phyloP scores from a whole-genome alignment of 1,140 invertebrate genomes.

The Schlechtendalia chinensis region DNA sequence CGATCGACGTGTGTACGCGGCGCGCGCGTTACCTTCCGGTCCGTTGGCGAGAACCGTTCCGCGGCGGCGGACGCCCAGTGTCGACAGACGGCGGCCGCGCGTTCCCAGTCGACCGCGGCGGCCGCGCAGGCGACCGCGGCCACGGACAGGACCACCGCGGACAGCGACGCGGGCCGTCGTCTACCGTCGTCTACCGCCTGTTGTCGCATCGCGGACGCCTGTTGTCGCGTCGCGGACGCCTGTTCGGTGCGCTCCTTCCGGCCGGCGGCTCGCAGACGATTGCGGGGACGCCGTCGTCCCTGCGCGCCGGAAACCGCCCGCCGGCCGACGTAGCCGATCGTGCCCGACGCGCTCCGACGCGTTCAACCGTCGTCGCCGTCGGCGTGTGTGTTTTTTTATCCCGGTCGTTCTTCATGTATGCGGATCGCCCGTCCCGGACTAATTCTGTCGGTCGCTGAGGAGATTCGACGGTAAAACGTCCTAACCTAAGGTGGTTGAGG shows the following conservation, averaged over 20 bases:
- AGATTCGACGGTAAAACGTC: too few species aligned
- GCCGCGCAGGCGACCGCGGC: not conserved
- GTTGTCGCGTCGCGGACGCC: not conserved
- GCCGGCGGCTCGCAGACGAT: not conserved
- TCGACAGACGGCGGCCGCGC: not conserved
- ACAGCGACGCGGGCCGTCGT: not conserved
- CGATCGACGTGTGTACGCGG: too few species aligned
- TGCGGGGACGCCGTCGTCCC: not conserved
- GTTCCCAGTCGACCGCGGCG: not conserved
- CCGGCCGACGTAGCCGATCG: not conserved
- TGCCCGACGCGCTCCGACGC: not conserved
- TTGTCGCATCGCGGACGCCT: not conserved
- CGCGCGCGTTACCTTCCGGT: slow-evolving; percentile 3
- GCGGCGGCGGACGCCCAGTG: not conserved
- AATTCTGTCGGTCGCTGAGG: too few species aligned
- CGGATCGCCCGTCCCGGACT: too few species aligned
- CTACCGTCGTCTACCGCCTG: not conserved
- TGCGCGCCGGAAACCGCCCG: not conserved
- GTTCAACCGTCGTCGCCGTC: too few species aligned
- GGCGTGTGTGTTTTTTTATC: too few species aligned
- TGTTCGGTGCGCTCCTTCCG: not conserved
- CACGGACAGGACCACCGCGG: not conserved
- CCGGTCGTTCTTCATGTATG: too few species aligned
- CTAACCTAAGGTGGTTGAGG: too few species aligned
- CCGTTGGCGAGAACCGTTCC: not conserved